A percentile compares a stretch with the other conserved stretches of the same genome.
phyloP scores from a whole-genome alignment of 2,888 invertebrate genomes.

The Hololepta plana region DNA sequence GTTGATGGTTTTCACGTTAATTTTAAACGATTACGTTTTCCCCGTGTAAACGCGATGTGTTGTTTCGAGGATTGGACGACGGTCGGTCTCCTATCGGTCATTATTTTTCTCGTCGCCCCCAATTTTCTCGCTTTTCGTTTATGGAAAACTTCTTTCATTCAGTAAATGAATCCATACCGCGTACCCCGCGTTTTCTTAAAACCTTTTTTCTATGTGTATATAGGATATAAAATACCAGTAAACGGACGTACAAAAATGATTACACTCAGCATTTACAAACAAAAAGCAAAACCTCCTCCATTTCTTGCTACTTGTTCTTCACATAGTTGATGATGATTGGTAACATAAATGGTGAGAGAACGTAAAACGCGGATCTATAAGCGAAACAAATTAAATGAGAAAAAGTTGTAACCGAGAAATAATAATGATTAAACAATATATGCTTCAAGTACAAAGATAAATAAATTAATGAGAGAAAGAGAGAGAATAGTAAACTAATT shows the following conservation, averaged over 20 bases:
- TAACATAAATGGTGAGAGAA: too few relatives aligned
- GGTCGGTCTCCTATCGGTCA: conserved; percentile 23
- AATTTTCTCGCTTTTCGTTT: not conserved
- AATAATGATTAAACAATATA: too few relatives aligned
- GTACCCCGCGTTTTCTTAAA: conserved; percentile 12
- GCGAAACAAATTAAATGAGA: conserved; percentile 1
- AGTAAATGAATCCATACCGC: conserved; percentile 14
- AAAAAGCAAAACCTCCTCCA: conserved; percentile 15
- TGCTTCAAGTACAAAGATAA: conserved; percentile 58
- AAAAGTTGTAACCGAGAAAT: conserved; percentile 28
- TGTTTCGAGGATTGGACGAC: conserved; percentile 16
- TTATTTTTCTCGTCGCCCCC: not conserved
- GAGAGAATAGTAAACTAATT: too few relatives aligned
- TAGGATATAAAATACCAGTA: conserved; percentile 9
- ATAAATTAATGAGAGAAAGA: too few relatives aligned
- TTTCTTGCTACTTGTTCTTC: conserved; percentile 15
- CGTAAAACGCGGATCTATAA: too few relatives aligned
- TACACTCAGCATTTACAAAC: conserved; percentile 9
- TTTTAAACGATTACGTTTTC: not conserved
- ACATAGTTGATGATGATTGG: too few relatives aligned
- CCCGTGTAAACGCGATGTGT: conserved; percentile 6
- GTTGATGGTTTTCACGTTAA: conserved; percentile 1
- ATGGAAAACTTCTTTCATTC: not conserved
- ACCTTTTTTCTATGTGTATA: conserved; percentile 3
- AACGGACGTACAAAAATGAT: conserved; percentile 15